Evolutionary conservation across 2,888 invertebrate species (phyloP).

Genomic region (Drosophila fulvimacula): DNA sequence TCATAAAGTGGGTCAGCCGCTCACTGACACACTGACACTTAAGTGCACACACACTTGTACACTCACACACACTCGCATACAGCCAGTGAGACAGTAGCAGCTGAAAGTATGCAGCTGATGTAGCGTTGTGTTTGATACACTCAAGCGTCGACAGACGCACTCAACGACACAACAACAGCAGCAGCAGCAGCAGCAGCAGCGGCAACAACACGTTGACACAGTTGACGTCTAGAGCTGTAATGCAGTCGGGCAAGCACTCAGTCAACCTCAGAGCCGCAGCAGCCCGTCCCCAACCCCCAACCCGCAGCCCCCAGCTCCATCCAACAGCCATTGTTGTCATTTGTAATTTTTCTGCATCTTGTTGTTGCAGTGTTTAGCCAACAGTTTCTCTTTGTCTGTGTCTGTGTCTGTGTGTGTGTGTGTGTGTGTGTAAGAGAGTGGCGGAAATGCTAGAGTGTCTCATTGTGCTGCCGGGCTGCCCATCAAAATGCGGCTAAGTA

Average conservation of each 20-base stretch:
- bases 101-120: slow-evolving; percentile 71
- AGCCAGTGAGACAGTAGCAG: slow-evolving; percentile 41
- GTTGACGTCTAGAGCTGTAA: slow-evolving; percentile 75
- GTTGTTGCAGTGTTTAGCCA: slow-evolving; percentile 63
- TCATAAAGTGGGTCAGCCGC: slow-evolving; percentile 78
- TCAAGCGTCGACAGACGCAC: slow-evolving; percentile 78
- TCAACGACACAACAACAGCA: slow-evolving; percentile 54
- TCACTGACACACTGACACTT: slow-evolving; percentile 77
- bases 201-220: slow-evolving; percentile 51
- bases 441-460: slow-evolving; percentile 73
- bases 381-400: slow-evolving; percentile 46
- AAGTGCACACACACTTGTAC: slow-evolving; percentile 53
- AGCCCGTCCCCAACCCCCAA: not conserved
- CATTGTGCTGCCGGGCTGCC: slow-evolving; percentile 57
- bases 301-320: not conserved
- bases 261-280: slow-evolving; percentile 62
- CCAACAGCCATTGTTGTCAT: slow-evolving; percentile 45
- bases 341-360: slow-evolving; percentile 62
- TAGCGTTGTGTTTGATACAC: slow-evolving; percentile 74
- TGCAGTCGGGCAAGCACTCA: slow-evolving; percentile 71
- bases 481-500: slow-evolving; percentile 66
- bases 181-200: slow-evolving; percentile 27
- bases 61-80: slow-evolving; percentile 1
- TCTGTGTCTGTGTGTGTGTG: slow-evolving; percentile 21
- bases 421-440: slow-evolving; percentile 46